Evolutionary conservation across 2,888 invertebrate species (phyloP).

Genomic region (Drosophila pegasa): DNA sequence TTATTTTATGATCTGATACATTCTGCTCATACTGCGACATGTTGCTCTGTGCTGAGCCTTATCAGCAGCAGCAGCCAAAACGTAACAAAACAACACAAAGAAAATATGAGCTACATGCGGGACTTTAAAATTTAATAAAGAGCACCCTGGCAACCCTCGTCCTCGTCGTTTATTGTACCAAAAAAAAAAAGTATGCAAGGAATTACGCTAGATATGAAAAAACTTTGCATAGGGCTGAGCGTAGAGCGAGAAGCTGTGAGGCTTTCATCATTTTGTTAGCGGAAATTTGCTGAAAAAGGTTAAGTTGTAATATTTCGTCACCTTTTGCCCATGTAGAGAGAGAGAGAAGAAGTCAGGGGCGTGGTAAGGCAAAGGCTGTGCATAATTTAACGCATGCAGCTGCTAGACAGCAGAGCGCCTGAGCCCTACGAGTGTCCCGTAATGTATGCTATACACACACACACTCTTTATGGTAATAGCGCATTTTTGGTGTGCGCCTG

Average conservation of each 20-base stretch:
- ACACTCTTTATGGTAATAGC: slow-evolving; percentile 14
- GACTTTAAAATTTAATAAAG: slow-evolving; percentile 60
- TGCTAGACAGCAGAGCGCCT: slow-evolving; percentile 36
- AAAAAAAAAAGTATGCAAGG: neutral
- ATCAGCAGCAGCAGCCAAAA: slow-evolving; percentile 36
- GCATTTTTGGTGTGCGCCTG: slow-evolving; percentile 6
- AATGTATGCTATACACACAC: slow-evolving; percentile 61
- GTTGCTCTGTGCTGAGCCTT: slow-evolving; percentile 32
- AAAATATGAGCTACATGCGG: neutral
- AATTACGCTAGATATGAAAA: slow-evolving; percentile 15
- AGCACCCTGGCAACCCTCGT: slow-evolving; percentile 6
- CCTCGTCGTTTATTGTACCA: slow-evolving; percentile 21
- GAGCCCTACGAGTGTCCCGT: slow-evolving; percentile 47
- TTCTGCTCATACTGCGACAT: neutral
- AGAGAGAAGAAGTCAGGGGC: neutral
- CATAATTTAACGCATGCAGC: slow-evolving; percentile 74
- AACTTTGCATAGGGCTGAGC: slow-evolving; percentile 5
- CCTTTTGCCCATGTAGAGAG: slow-evolving; percentile 47
- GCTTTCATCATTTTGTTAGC: slow-evolving; percentile 65
- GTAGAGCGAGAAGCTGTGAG: neutral
- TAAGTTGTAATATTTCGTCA: slow-evolving; percentile 80
- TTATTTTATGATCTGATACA: slow-evolving; percentile 36
- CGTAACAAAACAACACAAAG: slow-evolving; percentile 1
- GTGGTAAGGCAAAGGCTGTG: slow-evolving; percentile 64
- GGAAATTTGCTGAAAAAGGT: slow-evolving; percentile 76